Base-by-base conservation (phyloP, 2,888 invertebrate genomes). In the Iphiclides podalirius region DNA sequence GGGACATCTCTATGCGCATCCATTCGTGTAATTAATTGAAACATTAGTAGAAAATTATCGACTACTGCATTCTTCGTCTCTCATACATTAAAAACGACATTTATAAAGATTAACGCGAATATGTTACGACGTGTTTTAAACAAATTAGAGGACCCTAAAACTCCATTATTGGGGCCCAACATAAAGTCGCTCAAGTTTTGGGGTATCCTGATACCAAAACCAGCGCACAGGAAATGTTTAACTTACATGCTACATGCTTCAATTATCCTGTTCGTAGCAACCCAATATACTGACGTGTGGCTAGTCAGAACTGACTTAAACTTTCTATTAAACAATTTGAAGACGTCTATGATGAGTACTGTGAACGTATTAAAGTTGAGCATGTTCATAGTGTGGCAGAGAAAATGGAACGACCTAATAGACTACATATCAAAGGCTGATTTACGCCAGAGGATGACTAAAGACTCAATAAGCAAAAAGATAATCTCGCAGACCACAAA, bases 111-210 rank as follows among this genome's bases (percentile, higher is more conserved):
- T 12, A 11, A 12, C 31, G 31, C 15, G 13, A 11, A 15, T 15
- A 73, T 74, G 72, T 52, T 68, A 1, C 56, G 54, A 54, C 48
- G 44, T 15, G 40, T 72, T 46, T 48, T 73, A 0, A 43, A 62
- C 14, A 76, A 68, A 57, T 63, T 81, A 17, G 81, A 82, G 64
- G 64, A 77, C 48, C 72, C 75, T 0, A 54, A 68, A n/a, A 61
- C 61, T 12, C 79, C 80, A 1, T 57, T 81, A 23, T 53, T 82
- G 1, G 81, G 80, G 0, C 81, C 80, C 2, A 81, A 81, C 49
- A 61, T 80, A 0, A 72, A 66, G 23, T 71, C 72, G 0, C 54
- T 82, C n/a, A 42, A 75, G 58, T 79, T 80, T 39, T 81, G 80
- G 80, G 80, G 81, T 0, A 47, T 82, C 0, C 33, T 81, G 2